A percentile compares a stretch with the other conserved stretches of the same genome.
phyloP scores from a whole-genome alignment of 2,888 invertebrate genomes.

The Tupiocoris notatus region DNA sequence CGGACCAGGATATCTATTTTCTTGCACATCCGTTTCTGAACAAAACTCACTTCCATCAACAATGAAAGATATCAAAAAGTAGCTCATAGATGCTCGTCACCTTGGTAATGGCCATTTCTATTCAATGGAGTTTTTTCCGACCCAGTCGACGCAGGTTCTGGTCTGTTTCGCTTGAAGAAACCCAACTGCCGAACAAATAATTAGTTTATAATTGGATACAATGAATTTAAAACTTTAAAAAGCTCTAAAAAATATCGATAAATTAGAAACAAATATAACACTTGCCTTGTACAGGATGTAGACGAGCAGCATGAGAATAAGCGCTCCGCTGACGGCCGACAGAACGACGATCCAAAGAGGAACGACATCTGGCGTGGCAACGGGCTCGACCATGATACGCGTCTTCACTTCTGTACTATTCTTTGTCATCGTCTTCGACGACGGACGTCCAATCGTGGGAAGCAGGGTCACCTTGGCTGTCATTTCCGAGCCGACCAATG shows the following conservation, averaged over 20 bases:
- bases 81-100: conserved; percentile 61
- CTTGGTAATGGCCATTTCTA: conserved; percentile 67
- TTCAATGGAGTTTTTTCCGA: conserved; percentile 82
- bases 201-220: neutral
- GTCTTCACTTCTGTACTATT: conserved; percentile 67
- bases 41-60: too few relatives aligned
- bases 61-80: too few relatives aligned
- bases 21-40: too few relatives aligned
- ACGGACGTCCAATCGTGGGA: conserved; percentile 68
- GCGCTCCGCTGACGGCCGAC: conserved; percentile 77
- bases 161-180: conserved; percentile 89
- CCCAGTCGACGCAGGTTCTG: conserved; percentile 61
- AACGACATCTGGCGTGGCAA: conserved; percentile 66
- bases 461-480: conserved; percentile 70
- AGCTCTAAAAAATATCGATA: too few relatives aligned
- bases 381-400: conserved; percentile 64
- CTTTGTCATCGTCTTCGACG: conserved; percentile 61
- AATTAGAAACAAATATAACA: too few relatives aligned
- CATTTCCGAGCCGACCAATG: conserved; percentile 64
- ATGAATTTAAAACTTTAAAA: too few relatives aligned
- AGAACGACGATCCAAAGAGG: conserved; percentile 85
- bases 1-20: too few relatives aligned
- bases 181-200: conserved; percentile 66
- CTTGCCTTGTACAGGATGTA: conserved; percentile 77
- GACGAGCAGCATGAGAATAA: conserved; percentile 74